These are phyloP conservation scores for Gallinago undulata DNA, from an alignment of 2,113 vertebrate species.

Conservation along the genomic window DNA sequence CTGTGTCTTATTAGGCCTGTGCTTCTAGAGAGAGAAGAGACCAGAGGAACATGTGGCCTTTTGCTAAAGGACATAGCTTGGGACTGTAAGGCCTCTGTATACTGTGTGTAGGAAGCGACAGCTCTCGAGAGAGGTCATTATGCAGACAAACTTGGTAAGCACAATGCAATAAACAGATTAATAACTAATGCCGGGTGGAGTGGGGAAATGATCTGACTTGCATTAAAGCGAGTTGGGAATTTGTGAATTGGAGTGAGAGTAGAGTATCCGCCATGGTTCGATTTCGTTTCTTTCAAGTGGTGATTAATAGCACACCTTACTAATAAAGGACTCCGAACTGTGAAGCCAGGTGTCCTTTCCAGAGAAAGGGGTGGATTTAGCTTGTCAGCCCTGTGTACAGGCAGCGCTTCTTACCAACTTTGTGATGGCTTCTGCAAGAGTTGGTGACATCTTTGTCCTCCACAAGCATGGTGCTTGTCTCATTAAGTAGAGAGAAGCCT, in stretches of 20 bases:
- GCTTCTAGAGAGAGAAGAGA: background rate
- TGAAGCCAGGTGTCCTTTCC: background rate
- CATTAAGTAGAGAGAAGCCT: background rate
- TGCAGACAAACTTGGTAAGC: background rate
- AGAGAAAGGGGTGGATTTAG: background rate
- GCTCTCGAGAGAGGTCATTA: background rate
- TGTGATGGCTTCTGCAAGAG: background rate
- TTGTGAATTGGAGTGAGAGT: background rate
- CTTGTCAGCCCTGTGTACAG: background rate
- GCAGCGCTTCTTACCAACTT: background rate
- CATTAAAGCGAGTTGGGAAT: background rate
- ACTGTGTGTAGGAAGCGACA: background rate
- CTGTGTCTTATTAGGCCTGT: background rate
- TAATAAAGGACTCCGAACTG: background rate
- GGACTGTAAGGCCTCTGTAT: background rate
- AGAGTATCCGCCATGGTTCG: background rate
- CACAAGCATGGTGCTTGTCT: background rate
- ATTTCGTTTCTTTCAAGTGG: background rate
- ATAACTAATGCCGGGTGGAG: background rate
- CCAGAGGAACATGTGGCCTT: fast-evolving
- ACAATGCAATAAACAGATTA: background rate
- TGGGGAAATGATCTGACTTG: background rate
- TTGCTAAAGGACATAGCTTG: background rate
- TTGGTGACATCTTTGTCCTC: background rate
- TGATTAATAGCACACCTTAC: background rate